phyloP scores from a whole-genome alignment of 2,888 invertebrate species.

The Leptinotarsa juncta region DNA sequence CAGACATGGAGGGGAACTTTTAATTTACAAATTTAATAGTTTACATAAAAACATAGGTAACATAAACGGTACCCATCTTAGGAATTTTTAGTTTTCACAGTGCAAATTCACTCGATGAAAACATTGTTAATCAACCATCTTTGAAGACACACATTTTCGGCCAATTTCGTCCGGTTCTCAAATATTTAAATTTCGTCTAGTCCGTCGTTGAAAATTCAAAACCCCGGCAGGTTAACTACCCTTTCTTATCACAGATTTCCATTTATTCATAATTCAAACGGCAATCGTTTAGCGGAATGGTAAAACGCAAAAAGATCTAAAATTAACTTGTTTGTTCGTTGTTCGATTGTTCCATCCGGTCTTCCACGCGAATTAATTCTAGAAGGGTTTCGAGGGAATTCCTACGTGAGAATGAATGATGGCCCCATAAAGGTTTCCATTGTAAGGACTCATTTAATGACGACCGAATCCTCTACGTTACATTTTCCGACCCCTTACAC shows the following conservation, averaged over 20 bases:
- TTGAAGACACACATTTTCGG: too few relatives aligned
- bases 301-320: background rate
- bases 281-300: background rate
- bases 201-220: background rate
- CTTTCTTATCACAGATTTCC: background rate
- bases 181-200: too few relatives aligned
- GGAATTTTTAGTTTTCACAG: too few relatives aligned
- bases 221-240: background rate
- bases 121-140: too few relatives aligned
- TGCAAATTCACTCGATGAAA: too few relatives aligned
- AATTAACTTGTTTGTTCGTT: conserved; percentile 5
- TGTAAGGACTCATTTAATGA: conserved; percentile 1
- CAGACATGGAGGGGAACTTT: too few relatives aligned
- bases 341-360: background rate
- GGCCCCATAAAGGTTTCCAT: conserved; percentile 1
- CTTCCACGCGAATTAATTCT: conserved; percentile 1
- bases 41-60: too few relatives aligned
- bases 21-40: too few relatives aligned
- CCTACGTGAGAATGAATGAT: conserved; percentile 11
- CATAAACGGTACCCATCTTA: too few relatives aligned
- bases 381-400: background rate
- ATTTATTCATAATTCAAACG: background rate
- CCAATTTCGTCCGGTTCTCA: background rate
- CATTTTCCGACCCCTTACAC: background rate
- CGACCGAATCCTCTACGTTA: background rate